Evolutionary conservation across 2,888 invertebrate genomes (phyloP).

Genomic region (Coenonympha arcania): DNA sequence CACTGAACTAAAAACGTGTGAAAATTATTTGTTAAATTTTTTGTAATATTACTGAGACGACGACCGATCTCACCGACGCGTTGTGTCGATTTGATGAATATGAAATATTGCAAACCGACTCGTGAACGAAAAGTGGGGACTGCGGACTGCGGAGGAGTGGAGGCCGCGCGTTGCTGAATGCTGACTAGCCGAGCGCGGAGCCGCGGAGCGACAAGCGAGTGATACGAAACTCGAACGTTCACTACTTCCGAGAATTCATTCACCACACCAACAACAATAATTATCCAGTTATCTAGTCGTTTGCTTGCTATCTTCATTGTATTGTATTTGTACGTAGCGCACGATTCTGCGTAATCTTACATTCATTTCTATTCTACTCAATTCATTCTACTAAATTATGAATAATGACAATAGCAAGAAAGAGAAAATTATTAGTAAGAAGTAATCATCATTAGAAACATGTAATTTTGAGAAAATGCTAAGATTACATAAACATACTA

Average conservation of each 20-base stretch:
- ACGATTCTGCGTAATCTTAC: constrained; percentile 33
- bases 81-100: constrained; percentile 17
- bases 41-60: not conserved
- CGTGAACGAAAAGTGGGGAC: constrained; percentile 32
- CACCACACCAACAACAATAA: constrained; percentile 49
- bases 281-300: constrained; percentile 48
- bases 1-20: not conserved
- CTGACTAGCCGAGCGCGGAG: constrained; percentile 29
- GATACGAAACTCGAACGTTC: constrained; percentile 50
- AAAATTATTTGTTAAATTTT: not conserved
- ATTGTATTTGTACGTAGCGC: constrained; percentile 32
- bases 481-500: too few species aligned
- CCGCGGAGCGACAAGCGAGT: constrained; percentile 35
- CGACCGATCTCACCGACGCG: constrained; percentile 12
- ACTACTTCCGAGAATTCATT: constrained; percentile 63
- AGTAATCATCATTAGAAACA: not conserved
- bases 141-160: constrained; percentile 32
- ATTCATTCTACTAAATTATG: constrained; percentile 20
- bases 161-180: constrained; percentile 34
- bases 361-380: constrained; percentile 25
- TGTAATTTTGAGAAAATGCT: not conserved
- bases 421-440: constrained; percentile 3
- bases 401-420: constrained; percentile 15
- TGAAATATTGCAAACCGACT: constrained; percentile 14
- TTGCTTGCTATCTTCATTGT: constrained; percentile 40